These are phyloP conservation scores for Botia kubotai DNA, from an alignment of 2,797 vertebrate species.

Conservation along the genomic window DNA sequence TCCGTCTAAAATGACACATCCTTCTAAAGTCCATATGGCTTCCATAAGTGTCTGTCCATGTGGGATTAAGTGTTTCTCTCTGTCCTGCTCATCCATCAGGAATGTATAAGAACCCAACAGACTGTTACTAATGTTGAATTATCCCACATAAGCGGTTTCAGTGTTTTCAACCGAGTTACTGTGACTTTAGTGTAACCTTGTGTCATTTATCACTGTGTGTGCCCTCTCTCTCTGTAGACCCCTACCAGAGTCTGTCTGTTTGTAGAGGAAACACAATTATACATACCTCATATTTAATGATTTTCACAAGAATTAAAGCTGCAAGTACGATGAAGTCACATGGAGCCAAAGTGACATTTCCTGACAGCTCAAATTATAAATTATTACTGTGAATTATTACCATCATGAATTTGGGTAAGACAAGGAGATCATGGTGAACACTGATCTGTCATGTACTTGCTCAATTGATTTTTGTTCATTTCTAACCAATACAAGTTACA, in stretches of 20 bases:
- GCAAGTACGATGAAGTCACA: no score
- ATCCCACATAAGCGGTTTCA: neutral
- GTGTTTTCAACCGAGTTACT: conserved; percentile 13
- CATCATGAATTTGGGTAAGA: no score
- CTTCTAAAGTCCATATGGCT: conserved; percentile 7
- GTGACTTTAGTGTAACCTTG: conserved; percentile 25
- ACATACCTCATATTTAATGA: conserved; percentile 4
- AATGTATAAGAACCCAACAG: conserved; percentile 1
- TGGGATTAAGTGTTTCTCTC: conserved; percentile 11
- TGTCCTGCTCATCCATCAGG: conserved; percentile 4
- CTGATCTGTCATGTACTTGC: no score
- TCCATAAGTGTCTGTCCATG: neutral
- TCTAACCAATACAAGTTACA: no score
- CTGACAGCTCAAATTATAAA: no score
- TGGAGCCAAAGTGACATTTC: no score
- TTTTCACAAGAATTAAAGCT: neutral
- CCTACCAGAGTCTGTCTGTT: neutral
- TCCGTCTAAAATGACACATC: neutral
- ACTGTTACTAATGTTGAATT: conserved; percentile 1
- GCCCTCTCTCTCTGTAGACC: neutral
- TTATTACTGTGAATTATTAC: no score
- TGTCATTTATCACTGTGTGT: conserved; percentile 18
- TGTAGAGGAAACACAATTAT: conserved; percentile 19
- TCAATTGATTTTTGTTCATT: no score
- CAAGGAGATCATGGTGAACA: no score